These are phyloP conservation scores for Mormyrus iriodes DNA, from an alignment of 2,113 vertebrate genomes.

Conservation along the genomic window DNA sequence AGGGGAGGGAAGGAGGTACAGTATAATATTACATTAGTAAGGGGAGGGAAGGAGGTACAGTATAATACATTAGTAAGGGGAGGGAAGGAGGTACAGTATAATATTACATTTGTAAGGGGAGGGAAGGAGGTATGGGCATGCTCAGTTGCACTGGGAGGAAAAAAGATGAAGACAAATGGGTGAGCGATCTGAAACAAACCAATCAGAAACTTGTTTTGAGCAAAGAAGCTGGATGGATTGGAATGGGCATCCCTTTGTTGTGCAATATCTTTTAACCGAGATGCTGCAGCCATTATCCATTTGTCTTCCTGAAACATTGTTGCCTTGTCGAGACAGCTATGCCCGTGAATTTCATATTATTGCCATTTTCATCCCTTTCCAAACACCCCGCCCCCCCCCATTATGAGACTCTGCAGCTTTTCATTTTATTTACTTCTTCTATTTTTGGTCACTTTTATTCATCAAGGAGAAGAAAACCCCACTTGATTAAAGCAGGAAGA, in stretches of 20 bases:
- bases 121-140: neutral
- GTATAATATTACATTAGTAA: too few species aligned
- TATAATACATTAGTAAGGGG: neutral
- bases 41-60: too few species aligned
- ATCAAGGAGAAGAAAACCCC: constrained; percentile 31
- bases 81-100: neutral
- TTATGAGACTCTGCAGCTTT: constrained; percentile 44
- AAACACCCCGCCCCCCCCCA: constrained; percentile 41
- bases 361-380: constrained; percentile 44
- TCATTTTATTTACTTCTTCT: constrained; percentile 39
- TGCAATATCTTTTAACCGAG: constrained; percentile 38
- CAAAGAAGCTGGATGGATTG: constrained; percentile 31
- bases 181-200: neutral
- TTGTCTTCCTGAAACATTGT: constrained; percentile 47
- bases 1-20: too few species aligned
- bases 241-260: constrained; percentile 37
- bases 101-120: neutral
- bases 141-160: neutral
- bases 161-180: neutral
- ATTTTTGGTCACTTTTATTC: constrained; percentile 44
- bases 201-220: constrained; percentile 8
- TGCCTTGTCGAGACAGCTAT: constrained; percentile 42
- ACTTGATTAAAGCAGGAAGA: constrained; percentile 45
- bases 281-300: constrained; percentile 40
- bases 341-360: constrained; percentile 53